Base-by-base conservation (phyloP, 2,888 invertebrate species). In the Rugalucina vietnamica region DNA sequence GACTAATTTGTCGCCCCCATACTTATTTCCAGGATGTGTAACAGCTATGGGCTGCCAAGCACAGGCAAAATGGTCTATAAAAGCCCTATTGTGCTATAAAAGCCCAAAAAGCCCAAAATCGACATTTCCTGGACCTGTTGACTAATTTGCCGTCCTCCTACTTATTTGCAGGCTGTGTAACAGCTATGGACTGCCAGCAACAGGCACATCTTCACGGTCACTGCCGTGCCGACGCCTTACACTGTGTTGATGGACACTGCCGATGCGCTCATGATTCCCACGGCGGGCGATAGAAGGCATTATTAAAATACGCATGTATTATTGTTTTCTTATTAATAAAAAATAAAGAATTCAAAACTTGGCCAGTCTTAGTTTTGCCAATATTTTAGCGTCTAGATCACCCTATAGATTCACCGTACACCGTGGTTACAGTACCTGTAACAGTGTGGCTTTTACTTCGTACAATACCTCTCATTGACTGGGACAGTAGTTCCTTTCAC, bases 241-340 rank as follows among this genome's bases (percentile, higher is more conserved):
- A 65, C 34, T 65, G 65, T 34, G 65, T 65, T 32, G 65, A 65
- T 34, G 65, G 65, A 4, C 65, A 65, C 34, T 65, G 65, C 18
- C 32, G 65, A 65, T 65, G 65, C 29, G 21, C 65, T 18, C 65
- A 65, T 34, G 34, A 65, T 65, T 65, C n/a, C n/a, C n/a, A n/a
- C n/a, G n/a, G n/a, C n/a, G n/a, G n/a, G n/a, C n/a, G n/a, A n/a
- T n/a, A n/a, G n/a, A n/a, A 65, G 43, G 18, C 34, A 34, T 65
- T 34, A 65, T 12, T 18, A 29, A 43, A 18, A 43, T 12, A 12
- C 10, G 43, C 18, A 43, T 43, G 8, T 43, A 12, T 18, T 43
- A 43, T 8, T 43, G 8, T 43, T 8, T 43, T 8, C 18, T 43
- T 43, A 43, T 43, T 18, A 43, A 43, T 8, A 18, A 43, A 43